These are phyloP conservation scores for Conus betulinus DNA, from an alignment of 1,140 invertebrate genomes.

Conservation along the genomic window DNA sequence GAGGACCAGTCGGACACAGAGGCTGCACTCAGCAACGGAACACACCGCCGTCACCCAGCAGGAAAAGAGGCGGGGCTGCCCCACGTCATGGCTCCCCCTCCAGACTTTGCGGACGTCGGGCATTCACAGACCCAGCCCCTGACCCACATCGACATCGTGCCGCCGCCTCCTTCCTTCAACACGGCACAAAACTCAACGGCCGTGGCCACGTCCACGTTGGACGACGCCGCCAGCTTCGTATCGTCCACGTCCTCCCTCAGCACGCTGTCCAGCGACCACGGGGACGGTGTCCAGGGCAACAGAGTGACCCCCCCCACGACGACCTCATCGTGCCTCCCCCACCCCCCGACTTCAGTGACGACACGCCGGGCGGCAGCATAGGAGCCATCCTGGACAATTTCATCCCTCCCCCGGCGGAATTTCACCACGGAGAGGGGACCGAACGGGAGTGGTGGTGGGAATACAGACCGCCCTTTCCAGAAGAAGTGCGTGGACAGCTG, in stretches of 20 bases:
- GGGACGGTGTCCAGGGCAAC: slow-evolving; percentile 56
- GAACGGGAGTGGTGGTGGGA: background rate
- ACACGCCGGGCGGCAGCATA: slow-evolving; percentile 19
- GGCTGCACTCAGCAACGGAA: slow-evolving; percentile 31
- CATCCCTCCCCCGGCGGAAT: slow-evolving; percentile 63
- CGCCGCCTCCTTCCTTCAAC: slow-evolving; percentile 63
- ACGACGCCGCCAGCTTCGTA: slow-evolving; percentile 61
- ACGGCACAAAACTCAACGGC: slow-evolving; percentile 11
- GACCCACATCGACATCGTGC: slow-evolving; percentile 61
- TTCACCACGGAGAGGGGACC: slow-evolving; percentile 31
- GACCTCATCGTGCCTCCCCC: slow-evolving; percentile 67
- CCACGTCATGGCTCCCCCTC: slow-evolving; percentile 55
- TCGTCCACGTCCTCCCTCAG: slow-evolving; percentile 70
- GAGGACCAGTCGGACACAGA: slow-evolving; percentile 61
- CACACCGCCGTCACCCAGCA: slow-evolving; percentile 29
- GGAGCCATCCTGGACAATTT: slow-evolving; percentile 42
- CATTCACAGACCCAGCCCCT: background rate
- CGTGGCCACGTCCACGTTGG: slow-evolving; percentile 35
- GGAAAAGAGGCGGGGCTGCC: slow-evolving; percentile 8
- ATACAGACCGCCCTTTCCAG: slow-evolving; percentile 41
- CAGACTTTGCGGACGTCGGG: slow-evolving; percentile 60
- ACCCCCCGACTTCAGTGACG: slow-evolving; percentile 59
- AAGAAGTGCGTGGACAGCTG: slow-evolving; percentile 66
- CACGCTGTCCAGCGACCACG: slow-evolving; percentile 65
- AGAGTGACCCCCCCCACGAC: slow-evolving; percentile 62